Evolutionary conservation across 2,888 invertebrate species (phyloP).

Genomic region (Gastracanthus pulcherrimus): DNA sequence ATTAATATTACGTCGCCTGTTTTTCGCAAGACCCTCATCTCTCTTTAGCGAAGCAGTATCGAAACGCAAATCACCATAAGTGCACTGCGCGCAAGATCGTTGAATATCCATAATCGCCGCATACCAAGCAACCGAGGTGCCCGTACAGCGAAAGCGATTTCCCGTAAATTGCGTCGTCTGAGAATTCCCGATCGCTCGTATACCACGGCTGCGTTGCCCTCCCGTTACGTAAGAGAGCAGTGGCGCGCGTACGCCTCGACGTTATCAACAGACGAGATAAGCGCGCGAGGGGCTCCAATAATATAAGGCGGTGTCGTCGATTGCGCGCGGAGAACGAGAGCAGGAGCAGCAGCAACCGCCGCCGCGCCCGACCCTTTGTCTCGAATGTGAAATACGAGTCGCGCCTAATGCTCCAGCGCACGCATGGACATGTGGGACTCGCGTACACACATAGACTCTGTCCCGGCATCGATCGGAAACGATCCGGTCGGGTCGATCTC

Average conservation of each 20-base stretch:
- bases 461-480: constrained; percentile 58
- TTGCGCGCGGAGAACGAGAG: not conserved
- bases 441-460: no score
- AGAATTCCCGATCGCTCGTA: constrained; percentile 11
- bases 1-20: not conserved
- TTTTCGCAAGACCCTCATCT: not conserved
- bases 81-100: not conserved
- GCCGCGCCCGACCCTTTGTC: constrained; percentile 64
- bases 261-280: constrained; percentile 36
- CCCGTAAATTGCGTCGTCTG: constrained; percentile 29
- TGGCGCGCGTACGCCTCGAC: not conserved
- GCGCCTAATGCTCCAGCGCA: constrained; percentile 53
- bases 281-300: not conserved
- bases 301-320: constrained; percentile 22
- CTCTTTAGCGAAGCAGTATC: not conserved
- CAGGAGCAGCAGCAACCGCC: constrained; percentile 55
- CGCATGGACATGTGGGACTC: not conserved
- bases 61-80: not conserved
- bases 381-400: constrained; percentile 60
- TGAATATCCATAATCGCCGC: not conserved
- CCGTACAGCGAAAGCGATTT: constrained; percentile 17
- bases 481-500: constrained; percentile 29
- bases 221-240: constrained; percentile 8
- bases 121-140: not conserved
- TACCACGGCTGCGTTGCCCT: not conserved